Percentiles rank a stretch among this genome's conserved stretches.
Conservation (phyloP, 2,888 invertebrate genomes). For the Torymus texanus region DNA sequence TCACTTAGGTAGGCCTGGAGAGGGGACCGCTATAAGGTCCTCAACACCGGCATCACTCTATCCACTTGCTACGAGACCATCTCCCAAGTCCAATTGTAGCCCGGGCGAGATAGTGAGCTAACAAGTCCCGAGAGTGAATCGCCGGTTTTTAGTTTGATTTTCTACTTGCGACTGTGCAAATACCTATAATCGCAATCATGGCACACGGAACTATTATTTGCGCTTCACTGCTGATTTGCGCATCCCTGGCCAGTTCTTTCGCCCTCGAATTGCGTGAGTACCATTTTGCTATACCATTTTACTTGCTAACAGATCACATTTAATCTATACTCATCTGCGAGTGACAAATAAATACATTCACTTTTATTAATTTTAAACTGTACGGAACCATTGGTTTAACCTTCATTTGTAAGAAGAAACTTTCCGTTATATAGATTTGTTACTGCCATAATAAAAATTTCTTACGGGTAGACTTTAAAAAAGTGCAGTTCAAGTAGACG, state of each 20-base stretch:
- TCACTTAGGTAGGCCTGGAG: conserved; percentile 56
- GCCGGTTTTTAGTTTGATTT: neutral
- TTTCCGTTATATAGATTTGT: too few relatives aligned
- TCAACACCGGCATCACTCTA: conserved; percentile 61
- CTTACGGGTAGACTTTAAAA: too few relatives aligned
- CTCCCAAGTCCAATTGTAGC: conserved; percentile 59
- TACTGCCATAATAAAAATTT: too few relatives aligned
- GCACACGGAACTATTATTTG: conserved; percentile 37
- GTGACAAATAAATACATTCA: too few relatives aligned
- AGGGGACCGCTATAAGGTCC: conserved; percentile 67
- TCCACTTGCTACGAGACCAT: conserved; percentile 67
- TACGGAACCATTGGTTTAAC: too few relatives aligned
- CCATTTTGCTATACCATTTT: neutral
- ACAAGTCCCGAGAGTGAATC: neutral
- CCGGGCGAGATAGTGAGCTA: neutral
- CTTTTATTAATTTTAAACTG: too few relatives aligned
- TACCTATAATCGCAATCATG: conserved; percentile 10
- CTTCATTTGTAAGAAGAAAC: too few relatives aligned
- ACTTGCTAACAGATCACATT: neutral
- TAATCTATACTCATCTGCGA: too few relatives aligned
- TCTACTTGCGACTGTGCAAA: too few relatives aligned
- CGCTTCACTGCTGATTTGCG: conserved; percentile 43
- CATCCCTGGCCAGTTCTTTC: conserved; percentile 23
- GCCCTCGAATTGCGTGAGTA: conserved; percentile 68
- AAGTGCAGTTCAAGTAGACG: too few relatives aligned